phyloP scores from a whole-genome alignment of 35 echinoderm and acorn worm genomes.

The Amphiura filiformis region DNA sequence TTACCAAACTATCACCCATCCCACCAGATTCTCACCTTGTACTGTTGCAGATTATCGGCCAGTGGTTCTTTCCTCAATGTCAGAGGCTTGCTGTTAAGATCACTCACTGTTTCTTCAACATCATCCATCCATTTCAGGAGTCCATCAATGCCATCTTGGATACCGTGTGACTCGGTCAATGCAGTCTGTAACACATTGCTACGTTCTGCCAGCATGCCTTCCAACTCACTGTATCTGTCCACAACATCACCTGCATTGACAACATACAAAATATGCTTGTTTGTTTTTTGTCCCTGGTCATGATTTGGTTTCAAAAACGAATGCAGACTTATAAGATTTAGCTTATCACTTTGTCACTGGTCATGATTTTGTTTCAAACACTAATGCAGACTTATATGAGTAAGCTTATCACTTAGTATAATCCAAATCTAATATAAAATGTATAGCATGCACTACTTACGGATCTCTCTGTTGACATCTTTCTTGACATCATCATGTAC shows the following conservation, averaged over 20 bases:
- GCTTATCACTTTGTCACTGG: no score
- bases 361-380: no score
- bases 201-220: constrained; percentile 82
- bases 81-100: constrained; percentile 61
- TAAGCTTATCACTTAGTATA: no score
- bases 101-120: constrained; percentile 66
- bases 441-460: no score
- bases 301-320: no score
- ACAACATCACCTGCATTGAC: constrained; percentile 53
- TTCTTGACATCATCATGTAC: constrained; percentile 86
- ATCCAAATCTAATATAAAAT: no score
- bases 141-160: constrained; percentile 74
- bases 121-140: constrained; percentile 81
- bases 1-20: no score
- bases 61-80: constrained; percentile 63
- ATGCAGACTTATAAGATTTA: no score
- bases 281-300: no score
- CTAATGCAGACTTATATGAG: no score
- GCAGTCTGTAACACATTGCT: constrained; percentile 84
- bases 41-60: constrained; percentile 73
- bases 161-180: constrained; percentile 73
- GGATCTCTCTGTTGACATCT: constrained; percentile 72
- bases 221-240: constrained; percentile 84
- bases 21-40: no score
- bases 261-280: background rate